These are phyloP conservation scores for Procavia capensis DNA, from an alignment of 2,113 vertebrate genomes.

Conservation along the genomic window DNA sequence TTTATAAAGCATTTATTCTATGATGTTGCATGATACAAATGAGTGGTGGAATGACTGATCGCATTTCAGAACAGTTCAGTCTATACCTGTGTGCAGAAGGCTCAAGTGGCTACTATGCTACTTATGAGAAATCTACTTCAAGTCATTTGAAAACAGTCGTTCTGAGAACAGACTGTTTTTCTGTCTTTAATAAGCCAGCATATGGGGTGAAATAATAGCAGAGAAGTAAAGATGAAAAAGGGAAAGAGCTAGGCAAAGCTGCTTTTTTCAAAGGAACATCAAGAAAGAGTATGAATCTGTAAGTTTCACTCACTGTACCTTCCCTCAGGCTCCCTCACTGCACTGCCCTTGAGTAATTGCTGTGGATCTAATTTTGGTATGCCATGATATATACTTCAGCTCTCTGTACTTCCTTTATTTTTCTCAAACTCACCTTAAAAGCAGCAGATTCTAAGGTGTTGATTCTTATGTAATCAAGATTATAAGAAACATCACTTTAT, in stretches of 20 bases:
- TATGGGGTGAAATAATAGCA: not conserved
- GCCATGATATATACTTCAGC: not conserved
- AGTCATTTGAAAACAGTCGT: not conserved
- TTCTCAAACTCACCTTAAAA: not conserved
- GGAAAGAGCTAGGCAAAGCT: not conserved
- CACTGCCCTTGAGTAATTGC: not conserved
- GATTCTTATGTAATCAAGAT: not conserved
- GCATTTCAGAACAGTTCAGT: conserved; percentile 28
- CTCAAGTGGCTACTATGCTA: not conserved
- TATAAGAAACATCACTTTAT: not conserved
- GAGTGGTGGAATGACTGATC: conserved; percentile 24
- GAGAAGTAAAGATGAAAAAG: not conserved
- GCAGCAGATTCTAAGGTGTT: not conserved
- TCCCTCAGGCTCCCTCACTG: not conserved
- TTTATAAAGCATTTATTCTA: conserved; percentile 54
- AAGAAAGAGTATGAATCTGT: not conserved
- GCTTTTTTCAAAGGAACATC: not conserved
- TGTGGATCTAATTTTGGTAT: not conserved
- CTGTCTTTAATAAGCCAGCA: not conserved
- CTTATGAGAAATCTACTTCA: not conserved
- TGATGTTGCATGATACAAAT: conserved; percentile 33
- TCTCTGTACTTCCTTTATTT: not conserved
- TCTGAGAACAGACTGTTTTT: not conserved
- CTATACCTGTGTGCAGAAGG: not conserved
- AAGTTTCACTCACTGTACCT: not conserved